Percentiles rank a stretch among this genome's conserved stretches.
These are phyloP conservation scores for Dorcus parallelipipedus DNA, from an alignment of 2,888 invertebrate genomes.

Conservation along the genomic window DNA sequence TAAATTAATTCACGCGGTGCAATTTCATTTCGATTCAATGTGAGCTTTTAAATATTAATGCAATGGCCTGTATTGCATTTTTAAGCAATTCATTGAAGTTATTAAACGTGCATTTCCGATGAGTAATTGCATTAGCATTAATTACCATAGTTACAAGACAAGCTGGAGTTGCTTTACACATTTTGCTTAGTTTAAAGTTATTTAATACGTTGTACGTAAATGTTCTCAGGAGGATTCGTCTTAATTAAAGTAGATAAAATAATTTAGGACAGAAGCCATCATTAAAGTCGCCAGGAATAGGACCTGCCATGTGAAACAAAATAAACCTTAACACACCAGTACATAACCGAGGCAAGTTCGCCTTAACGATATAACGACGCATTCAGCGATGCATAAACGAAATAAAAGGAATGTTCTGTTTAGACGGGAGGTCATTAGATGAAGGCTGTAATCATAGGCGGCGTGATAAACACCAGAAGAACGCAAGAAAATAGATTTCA, in stretches of 20 bases:
- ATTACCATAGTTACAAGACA: too few relatives aligned
- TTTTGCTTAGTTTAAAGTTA: too few relatives aligned
- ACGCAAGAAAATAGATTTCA: conserved; percentile 7
- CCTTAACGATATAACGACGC: conserved; percentile 20
- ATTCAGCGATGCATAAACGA: conserved; percentile 20
- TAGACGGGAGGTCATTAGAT: conserved; percentile 24
- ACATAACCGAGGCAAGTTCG: conserved; percentile 12
- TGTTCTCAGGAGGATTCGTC: neutral
- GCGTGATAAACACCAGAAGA: conserved; percentile 20
- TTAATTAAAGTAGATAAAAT: conserved; percentile 1
- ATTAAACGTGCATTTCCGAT: conserved; percentile 3
- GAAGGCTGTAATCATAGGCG: conserved; percentile 23
- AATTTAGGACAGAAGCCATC: conserved; percentile 15
- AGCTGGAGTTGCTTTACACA: too few relatives aligned
- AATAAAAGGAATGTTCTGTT: conserved; percentile 15
- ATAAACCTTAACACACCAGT: conserved; percentile 12
- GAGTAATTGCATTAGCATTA: neutral
- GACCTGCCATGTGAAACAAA: conserved; percentile 3
- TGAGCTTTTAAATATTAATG: too few relatives aligned
- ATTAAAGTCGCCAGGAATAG: conserved; percentile 16
- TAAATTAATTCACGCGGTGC: too few relatives aligned
- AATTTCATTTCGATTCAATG: too few relatives aligned
- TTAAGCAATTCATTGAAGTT: neutral
- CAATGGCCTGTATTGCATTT: too few relatives aligned
- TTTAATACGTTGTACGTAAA: too few relatives aligned